Percentiles rank a stretch among this genome's conserved stretches.
These are phyloP conservation scores for Perdita meconis DNA, from an alignment of 2,888 invertebrate species.

Conservation along the genomic window DNA sequence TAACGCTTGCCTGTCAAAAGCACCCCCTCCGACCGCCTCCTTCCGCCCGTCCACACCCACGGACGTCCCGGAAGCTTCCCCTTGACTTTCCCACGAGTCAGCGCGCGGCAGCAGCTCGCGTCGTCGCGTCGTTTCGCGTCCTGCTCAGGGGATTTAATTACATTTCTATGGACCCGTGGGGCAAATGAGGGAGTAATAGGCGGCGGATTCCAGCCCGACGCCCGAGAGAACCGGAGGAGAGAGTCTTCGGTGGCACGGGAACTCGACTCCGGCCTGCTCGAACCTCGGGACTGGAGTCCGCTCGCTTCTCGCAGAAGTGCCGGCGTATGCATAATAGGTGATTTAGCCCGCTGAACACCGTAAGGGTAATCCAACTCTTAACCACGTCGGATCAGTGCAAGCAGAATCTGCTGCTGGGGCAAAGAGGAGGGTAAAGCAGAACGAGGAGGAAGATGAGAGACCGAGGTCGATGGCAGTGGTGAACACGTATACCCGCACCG, in stretches of 20 bases:
- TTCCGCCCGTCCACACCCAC: background rate
- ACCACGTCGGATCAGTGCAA: slow-evolving; percentile 46
- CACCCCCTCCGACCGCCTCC: slow-evolving; percentile 32
- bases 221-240: slow-evolving; percentile 33
- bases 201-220: slow-evolving; percentile 48
- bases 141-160: slow-evolving; percentile 77
- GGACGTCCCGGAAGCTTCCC: slow-evolving; percentile 33
- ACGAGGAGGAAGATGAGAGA: slow-evolving; percentile 2
- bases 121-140: slow-evolving; percentile 65
- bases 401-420: background rate
- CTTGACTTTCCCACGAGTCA: slow-evolving; percentile 66
- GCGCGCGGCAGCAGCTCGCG: slow-evolving; percentile 29
- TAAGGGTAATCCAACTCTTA: slow-evolving; percentile 66
- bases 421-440: background rate
- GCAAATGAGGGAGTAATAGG: slow-evolving; percentile 76
- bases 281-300: slow-evolving; percentile 31
- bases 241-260: slow-evolving; percentile 37
- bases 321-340: slow-evolving; percentile 79
- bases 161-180: slow-evolving; percentile 73
- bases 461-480: slow-evolving; percentile 35
- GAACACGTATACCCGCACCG: slow-evolving; percentile 6
- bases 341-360: slow-evolving; percentile 74
- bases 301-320: slow-evolving; percentile 50
- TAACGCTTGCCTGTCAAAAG: slow-evolving; percentile 73
- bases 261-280: slow-evolving; percentile 40